Conservation (phyloP, 2,113 vertebrate genomes). For the Indicator maculatus region DNA sequence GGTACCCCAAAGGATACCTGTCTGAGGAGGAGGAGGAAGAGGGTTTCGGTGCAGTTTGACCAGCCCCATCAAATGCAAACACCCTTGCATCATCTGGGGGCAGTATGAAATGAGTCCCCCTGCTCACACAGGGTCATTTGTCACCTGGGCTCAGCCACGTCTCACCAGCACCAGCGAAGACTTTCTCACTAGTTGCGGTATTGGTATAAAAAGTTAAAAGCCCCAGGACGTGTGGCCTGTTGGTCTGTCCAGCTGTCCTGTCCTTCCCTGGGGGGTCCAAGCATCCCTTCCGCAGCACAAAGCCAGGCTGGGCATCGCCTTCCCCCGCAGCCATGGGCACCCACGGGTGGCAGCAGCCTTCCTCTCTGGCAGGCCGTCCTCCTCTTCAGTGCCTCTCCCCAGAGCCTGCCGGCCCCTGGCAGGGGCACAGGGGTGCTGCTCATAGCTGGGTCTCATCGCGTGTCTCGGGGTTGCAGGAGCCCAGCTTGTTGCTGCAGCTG, state of each 20-base stretch:
- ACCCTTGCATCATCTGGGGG: background rate
- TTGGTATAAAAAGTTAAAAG: slow-evolving; percentile 68
- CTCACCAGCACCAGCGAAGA: background rate
- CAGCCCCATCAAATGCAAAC: background rate
- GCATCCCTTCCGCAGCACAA: background rate
- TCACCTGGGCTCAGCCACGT: fast-evolving
- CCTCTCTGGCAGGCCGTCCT: background rate
- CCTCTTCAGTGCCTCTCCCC: background rate
- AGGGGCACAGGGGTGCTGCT: background rate
- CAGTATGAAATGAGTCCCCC: fast-evolving
- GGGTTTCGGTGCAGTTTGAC: background rate
- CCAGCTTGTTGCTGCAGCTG: slow-evolving; percentile 79
- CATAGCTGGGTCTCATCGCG: slow-evolving; percentile 88
- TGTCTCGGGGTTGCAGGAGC: slow-evolving; percentile 79
- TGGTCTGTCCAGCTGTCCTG: background rate
- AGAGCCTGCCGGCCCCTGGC: background rate
- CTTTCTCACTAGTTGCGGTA: slow-evolving; percentile 63
- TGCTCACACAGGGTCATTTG: background rate
- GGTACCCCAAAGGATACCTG: background rate
- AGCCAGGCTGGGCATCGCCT: background rate
- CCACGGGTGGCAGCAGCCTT: background rate
- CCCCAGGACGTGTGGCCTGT: background rate
- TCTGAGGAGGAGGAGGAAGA: background rate
- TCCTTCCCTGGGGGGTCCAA: background rate
- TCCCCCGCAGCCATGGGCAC: background rate